Conservation (phyloP, 2,113 vertebrate species). For the Lampris incognitus region DNA sequence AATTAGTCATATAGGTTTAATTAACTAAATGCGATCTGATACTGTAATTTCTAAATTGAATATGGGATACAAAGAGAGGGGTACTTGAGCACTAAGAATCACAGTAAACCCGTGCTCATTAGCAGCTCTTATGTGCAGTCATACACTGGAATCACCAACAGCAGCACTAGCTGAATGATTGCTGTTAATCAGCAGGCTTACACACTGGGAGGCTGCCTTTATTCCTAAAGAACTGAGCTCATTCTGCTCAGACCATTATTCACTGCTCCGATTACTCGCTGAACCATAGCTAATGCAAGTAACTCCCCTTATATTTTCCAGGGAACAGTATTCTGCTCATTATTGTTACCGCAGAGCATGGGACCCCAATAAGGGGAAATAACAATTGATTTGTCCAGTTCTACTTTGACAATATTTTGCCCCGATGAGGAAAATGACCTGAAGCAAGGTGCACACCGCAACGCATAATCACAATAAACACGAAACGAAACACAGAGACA, state of each 20-base stretch:
- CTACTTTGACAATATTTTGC: not conserved
- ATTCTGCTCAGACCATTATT: slow-evolving; percentile 58
- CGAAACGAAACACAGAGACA: not conserved
- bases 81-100: slow-evolving; percentile 66
- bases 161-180: slow-evolving; percentile 56
- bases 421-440: not conserved
- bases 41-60: slow-evolving; percentile 75
- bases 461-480: not conserved
- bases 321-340: slow-evolving; percentile 44
- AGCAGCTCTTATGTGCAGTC: slow-evolving; percentile 52
- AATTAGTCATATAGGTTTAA: slow-evolving; percentile 80
- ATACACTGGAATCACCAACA: slow-evolving; percentile 56
- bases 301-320: slow-evolving; percentile 58
- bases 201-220: slow-evolving; percentile 65
- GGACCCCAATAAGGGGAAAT: slow-evolving; percentile 41
- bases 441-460: not conserved
- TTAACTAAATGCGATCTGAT: slow-evolving; percentile 77
- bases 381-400: slow-evolving; percentile 14
- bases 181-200: slow-evolving; percentile 60
- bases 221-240: slow-evolving; percentile 43
- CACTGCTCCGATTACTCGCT: slow-evolving; percentile 50
- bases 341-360: slow-evolving; percentile 34
- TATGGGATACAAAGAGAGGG: slow-evolving; percentile 60
- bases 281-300: slow-evolving; percentile 54
- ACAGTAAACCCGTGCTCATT: slow-evolving; percentile 58